A percentile compares a stretch with the other conserved stretches of the same genome.
Evolutionary conservation across 2,113 vertebrate genomes (phyloP).

Genomic region (Peromyscus leucopus): DNA sequence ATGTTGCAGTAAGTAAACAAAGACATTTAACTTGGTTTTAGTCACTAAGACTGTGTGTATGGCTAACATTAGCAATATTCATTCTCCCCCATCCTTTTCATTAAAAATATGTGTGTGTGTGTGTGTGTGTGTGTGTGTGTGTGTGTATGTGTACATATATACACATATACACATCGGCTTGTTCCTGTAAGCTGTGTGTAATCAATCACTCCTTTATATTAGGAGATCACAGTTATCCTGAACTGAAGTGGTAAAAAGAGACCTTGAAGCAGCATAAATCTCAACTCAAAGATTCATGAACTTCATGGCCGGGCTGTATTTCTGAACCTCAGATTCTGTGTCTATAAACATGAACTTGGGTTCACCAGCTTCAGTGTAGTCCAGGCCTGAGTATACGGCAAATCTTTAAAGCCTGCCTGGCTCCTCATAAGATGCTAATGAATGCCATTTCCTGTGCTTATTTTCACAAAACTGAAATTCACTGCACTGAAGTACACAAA

Average conservation of each 20-base stretch:
- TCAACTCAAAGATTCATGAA: not conserved
- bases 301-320: not conserved
- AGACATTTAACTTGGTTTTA: not conserved
- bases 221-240: not conserved
- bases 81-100: not conserved
- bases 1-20: not conserved
- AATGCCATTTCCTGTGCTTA: not conserved
- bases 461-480: not conserved
- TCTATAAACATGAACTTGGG: not conserved
- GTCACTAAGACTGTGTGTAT: not conserved
- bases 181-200: not conserved
- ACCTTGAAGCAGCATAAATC: not conserved
- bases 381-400: not conserved
- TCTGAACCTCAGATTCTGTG: not conserved
- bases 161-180: not conserved
- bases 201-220: not conserved
- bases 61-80: not conserved
- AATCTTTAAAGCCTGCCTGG: not conserved
- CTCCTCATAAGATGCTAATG: not conserved
- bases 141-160: not conserved
- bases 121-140: not conserved
- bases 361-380: not conserved
- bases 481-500: not conserved
- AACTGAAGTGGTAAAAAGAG: not conserved
- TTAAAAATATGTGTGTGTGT: not conserved